phyloP scores from a whole-genome alignment of 2,113 vertebrate genomes.

The Cyprinodon tularosa region DNA sequence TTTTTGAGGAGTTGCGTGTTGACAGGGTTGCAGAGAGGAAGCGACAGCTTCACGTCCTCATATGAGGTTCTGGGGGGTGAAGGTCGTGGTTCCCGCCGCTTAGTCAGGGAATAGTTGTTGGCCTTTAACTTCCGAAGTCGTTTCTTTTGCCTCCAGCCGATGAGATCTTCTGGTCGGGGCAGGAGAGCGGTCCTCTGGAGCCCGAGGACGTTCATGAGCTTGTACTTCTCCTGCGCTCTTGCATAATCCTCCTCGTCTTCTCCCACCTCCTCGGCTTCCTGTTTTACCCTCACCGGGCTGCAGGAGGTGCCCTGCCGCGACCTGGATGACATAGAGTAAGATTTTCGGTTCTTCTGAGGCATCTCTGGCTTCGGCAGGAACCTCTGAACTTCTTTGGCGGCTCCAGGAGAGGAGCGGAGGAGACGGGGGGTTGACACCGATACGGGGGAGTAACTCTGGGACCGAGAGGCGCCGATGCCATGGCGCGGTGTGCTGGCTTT shows the following conservation, averaged over 20 bases:
- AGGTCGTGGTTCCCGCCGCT: conserved; percentile 73
- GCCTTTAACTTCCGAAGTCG: conserved; percentile 82
- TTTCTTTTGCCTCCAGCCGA: conserved; percentile 84
- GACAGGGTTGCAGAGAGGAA: conserved; percentile 75
- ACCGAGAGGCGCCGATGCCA: conserved; percentile 39
- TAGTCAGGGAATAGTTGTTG: conserved; percentile 81
- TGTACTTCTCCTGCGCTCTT: conserved; percentile 82
- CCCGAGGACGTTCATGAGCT: conserved; percentile 82
- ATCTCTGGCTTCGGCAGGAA: conserved; percentile 68
- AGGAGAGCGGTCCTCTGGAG: conserved; percentile 81
- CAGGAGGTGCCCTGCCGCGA: conserved; percentile 35
- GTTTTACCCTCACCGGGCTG: conserved; percentile 73
- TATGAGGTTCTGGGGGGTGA: conserved; percentile 38
- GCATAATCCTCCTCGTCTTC: conserved; percentile 80
- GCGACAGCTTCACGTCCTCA: conserved; percentile 51
- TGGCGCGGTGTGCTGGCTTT: conserved; percentile 53
- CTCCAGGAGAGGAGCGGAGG: conserved; percentile 77
- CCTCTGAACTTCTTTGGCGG: conserved; percentile 71
- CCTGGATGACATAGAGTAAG: conserved; percentile 41
- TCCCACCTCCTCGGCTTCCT: conserved; percentile 69
- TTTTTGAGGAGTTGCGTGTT: conserved; percentile 69
- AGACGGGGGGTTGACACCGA: conserved; percentile 67
- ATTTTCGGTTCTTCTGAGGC: conserved; percentile 48
- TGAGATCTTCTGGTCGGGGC: conserved; percentile 78
- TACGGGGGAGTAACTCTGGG: conserved; percentile 58